Conservation (phyloP, 2,888 invertebrate genomes). For the Caenorhabditis sinica region DNA sequence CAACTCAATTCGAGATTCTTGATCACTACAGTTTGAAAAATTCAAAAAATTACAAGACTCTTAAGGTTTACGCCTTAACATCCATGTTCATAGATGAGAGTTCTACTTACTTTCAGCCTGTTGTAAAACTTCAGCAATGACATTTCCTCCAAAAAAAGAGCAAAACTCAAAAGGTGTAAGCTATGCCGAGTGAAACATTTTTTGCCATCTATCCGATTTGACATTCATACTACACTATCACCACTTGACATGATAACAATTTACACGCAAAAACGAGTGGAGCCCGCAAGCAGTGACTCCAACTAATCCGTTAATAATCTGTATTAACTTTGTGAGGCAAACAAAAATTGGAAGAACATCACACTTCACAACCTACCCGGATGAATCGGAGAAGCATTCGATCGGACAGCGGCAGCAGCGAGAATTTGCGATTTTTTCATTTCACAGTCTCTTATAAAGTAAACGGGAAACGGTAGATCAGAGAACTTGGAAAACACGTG, state of each 20-base stretch:
- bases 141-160: constrained; percentile 5
- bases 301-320: constrained; percentile 57
- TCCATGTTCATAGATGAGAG: background rate
- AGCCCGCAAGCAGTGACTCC: constrained; percentile 45
- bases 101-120: background rate
- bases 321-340: background rate
- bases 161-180: constrained; percentile 48
- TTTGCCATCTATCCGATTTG: constrained; percentile 40
- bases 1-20: too few relatives aligned
- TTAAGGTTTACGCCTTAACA: background rate
- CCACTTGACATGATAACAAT: constrained; percentile 30
- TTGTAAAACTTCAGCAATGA: background rate
- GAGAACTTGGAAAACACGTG: constrained; percentile 49
- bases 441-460: constrained; percentile 33
- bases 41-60: background rate
- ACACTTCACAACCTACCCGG: constrained; percentile 48
- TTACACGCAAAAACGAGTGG: constrained; percentile 16
- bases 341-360: constrained; percentile 21
- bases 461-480: constrained; percentile 29
- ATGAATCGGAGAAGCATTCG: constrained; percentile 54
- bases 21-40: background rate
- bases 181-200: constrained; percentile 1
- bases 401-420: background rate
- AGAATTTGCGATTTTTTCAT: background rate
- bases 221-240: constrained; percentile 44